A percentile compares a stretch with the other conserved stretches of the same genome.
These are phyloP conservation scores for Piscicola geometra DNA, from an alignment of 2,888 invertebrate genomes.

Conservation along the genomic window DNA sequence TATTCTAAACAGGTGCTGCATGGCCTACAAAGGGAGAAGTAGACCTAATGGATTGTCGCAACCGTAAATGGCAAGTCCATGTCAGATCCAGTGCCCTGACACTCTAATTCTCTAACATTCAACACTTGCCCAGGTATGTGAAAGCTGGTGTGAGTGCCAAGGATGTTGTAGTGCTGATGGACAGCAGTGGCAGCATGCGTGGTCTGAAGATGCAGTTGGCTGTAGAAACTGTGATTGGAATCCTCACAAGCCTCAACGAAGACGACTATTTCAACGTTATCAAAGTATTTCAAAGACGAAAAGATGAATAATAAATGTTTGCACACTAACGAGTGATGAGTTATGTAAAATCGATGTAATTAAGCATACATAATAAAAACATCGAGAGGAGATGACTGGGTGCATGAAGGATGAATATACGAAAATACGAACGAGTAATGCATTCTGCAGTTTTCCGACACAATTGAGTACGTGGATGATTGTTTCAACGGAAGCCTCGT, in stretches of 20 bases:
- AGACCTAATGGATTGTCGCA: neutral
- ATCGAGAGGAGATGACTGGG: too few relatives aligned
- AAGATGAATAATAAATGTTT: too few relatives aligned
- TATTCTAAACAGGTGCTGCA: too few relatives aligned
- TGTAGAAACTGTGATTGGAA: slow-evolving; percentile 76
- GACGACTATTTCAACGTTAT: slow-evolving; percentile 95
- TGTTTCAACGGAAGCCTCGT: slow-evolving; percentile 83
- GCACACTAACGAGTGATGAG: too few relatives aligned
- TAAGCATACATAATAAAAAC: too few relatives aligned
- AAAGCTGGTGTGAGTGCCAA: slow-evolving; percentile 96
- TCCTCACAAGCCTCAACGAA: slow-evolving; percentile 90
- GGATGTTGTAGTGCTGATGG: slow-evolving; percentile 88
- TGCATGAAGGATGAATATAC: too few relatives aligned
- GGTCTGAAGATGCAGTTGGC: slow-evolving; percentile 86
- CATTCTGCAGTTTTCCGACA: slow-evolving; percentile 68
- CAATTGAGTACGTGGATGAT: slow-evolving; percentile 69
- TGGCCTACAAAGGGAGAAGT: too few relatives aligned
- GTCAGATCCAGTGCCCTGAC: too few relatives aligned
- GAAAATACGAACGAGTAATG: too few relatives aligned
- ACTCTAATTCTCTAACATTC: too few relatives aligned
- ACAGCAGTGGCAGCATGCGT: slow-evolving; percentile 93
- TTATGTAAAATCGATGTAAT: too few relatives aligned
- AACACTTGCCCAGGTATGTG: slow-evolving; percentile 65
- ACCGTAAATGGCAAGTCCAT: neutral
- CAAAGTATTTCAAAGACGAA: too few relatives aligned